These are phyloP conservation scores for Callospermophilus lateralis DNA, from an alignment of 2,113 vertebrate genomes.

Conservation along the genomic window DNA sequence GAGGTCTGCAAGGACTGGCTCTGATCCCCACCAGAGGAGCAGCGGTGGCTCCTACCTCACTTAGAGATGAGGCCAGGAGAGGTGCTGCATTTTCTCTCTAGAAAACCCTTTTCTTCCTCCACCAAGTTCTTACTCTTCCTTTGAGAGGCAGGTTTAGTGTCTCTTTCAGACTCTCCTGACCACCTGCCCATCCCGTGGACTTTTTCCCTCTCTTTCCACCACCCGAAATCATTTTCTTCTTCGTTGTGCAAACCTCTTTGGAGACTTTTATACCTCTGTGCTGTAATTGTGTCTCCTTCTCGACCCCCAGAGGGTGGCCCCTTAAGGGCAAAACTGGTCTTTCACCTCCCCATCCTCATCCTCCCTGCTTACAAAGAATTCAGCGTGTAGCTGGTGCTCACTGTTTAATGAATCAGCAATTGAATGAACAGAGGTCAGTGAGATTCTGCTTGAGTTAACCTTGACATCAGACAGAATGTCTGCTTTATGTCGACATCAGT, in stretches of 20 bases:
- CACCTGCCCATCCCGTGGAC: fast-evolving
- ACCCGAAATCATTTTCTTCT: fast-evolving
- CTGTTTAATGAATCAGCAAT: not conserved
- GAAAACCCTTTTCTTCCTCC: not conserved
- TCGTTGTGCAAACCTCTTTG: fast-evolving
- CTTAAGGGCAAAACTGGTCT: not conserved
- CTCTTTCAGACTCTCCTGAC: not conserved
- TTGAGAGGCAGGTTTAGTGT: not conserved
- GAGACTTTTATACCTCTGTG: fast-evolving
- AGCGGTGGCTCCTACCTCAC: fast-evolving
- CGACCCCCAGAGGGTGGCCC: fast-evolving
- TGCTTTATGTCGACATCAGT: not conserved
- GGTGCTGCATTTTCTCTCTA: not conserved
- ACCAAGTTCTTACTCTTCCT: not conserved
- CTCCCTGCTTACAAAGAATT: not conserved
- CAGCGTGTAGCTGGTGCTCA: not conserved
- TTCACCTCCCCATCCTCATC: no score
- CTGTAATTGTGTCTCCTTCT: no score
- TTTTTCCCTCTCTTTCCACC: not conserved
- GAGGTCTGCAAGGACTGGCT: not conserved
- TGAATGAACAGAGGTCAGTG: not conserved
- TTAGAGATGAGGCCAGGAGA: not conserved
- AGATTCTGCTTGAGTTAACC: not conserved
- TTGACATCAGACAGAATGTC: not conserved
- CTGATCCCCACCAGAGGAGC: not conserved